Conservation (phyloP, 2,113 vertebrate genomes). For the Nyctereutes procyonoides region DNA sequence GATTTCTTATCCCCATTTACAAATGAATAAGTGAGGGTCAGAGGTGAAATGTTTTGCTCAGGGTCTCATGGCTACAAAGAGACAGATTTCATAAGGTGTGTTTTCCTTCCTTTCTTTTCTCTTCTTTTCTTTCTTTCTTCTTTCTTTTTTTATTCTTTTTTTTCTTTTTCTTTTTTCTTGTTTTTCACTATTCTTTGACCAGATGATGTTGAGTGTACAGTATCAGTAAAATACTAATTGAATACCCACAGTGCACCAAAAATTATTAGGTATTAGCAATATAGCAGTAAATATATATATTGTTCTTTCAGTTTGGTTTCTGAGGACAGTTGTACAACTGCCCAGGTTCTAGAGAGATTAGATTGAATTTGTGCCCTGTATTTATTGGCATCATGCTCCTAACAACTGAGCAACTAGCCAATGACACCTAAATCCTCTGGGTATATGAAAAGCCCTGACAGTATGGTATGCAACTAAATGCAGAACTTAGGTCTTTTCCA, state of each 20-base stretch:
- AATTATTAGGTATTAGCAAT: not conserved
- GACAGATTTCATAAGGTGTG: constrained; percentile 15
- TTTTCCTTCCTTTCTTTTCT: not conserved
- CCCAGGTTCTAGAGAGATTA: not conserved
- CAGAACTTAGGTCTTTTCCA: not conserved
- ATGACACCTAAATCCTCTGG: not conserved
- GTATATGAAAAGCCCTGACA: not conserved
- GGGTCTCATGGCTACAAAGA: not conserved
- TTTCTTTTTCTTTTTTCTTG: not conserved
- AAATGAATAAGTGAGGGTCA: constrained; percentile 33
- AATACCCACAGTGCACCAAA: not conserved
- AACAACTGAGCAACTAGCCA: not conserved
- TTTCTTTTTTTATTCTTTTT: too few relatives aligned
- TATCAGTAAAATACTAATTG: constrained; percentile 23
- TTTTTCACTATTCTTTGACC: not conserved
- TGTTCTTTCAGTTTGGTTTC: not conserved
- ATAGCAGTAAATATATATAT: not conserved
- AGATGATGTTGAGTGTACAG: not conserved
- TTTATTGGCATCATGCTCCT: not conserved
- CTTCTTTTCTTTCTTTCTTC: too few relatives aligned
- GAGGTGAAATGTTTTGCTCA: not conserved
- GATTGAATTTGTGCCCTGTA: not conserved
- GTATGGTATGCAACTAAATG: not conserved
- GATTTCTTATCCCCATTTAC: not conserved
- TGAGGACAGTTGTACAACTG: not conserved